Evolutionary conservation across 2,888 invertebrate genomes (phyloP).

Genomic region (Blomia tropicalis): DNA sequence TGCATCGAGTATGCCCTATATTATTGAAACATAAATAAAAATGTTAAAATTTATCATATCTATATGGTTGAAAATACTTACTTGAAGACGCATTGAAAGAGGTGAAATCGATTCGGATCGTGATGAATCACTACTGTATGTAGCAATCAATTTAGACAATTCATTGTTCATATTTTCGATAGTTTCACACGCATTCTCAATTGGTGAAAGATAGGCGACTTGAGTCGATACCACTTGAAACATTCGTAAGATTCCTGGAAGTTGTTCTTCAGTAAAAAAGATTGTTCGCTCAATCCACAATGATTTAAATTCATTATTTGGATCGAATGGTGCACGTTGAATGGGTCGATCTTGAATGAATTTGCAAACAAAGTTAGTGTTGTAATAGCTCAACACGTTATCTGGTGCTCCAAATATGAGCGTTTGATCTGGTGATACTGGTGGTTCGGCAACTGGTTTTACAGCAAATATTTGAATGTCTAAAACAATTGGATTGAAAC

Average conservation of each 20-base stretch:
- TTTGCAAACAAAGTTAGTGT: constrained; percentile 71
- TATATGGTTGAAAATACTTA: background rate
- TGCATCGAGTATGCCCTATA: constrained; percentile 70
- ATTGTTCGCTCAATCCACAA: constrained; percentile 86
- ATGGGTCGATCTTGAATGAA: constrained; percentile 79
- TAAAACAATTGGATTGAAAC: constrained; percentile 1
- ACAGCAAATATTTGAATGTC: constrained; percentile 83
- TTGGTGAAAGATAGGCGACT: constrained; percentile 61
- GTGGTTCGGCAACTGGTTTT: constrained; percentile 59
- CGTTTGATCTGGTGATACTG: constrained; percentile 24
- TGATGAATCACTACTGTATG: constrained; percentile 61
- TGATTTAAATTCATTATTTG: constrained; percentile 80
- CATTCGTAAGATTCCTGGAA: constrained; percentile 85
- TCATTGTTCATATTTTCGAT: constrained; percentile 77
- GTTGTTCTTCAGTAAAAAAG: constrained; percentile 57
- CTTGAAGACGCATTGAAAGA: constrained; percentile 70
- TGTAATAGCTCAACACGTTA: constrained; percentile 62
- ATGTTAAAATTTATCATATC: background rate
- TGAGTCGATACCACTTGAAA: constrained; percentile 63
- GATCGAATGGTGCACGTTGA: constrained; percentile 73
- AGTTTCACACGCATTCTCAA: constrained; percentile 80
- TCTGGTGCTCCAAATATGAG: constrained; percentile 3
- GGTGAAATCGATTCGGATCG: constrained; percentile 55
- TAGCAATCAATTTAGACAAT: constrained; percentile 57
- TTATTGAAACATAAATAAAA: background rate